Evolutionary conservation across 2,888 invertebrate species (phyloP).

Genomic region (Acanthacorydalis orientalis): DNA sequence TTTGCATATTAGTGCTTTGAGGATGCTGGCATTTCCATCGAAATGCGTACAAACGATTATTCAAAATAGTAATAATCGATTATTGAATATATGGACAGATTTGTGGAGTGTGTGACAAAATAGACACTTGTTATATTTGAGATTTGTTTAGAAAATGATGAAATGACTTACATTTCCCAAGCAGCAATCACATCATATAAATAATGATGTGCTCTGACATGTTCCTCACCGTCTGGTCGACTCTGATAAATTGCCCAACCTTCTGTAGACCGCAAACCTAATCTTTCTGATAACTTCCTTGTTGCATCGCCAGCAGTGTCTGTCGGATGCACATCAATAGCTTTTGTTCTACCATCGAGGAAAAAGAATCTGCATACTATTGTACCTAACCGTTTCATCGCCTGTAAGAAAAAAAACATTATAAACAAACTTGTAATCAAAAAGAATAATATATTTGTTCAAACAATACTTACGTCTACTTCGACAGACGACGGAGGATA

Average conservation of each 20-base stretch:
- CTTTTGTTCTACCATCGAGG: constrained; percentile 86
- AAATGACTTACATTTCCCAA: constrained; percentile 66
- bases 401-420: constrained; percentile 30
- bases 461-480: constrained; percentile 54
- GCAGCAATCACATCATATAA: constrained; percentile 86
- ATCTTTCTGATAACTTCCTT: constrained; percentile 72
- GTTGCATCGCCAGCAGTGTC: constrained; percentile 88
- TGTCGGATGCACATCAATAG: constrained; percentile 87
- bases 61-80: too few species aligned
- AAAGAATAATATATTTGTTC: neutral
- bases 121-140: neutral
- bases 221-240: constrained; percentile 72
- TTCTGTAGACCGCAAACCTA: constrained; percentile 65
- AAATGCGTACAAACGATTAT: too few species aligned
- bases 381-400: constrained; percentile 78
- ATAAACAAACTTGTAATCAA: neutral
- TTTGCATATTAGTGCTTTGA: too few species aligned
- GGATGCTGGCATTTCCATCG: too few species aligned
- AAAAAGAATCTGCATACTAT: constrained; percentile 90
- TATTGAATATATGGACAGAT: too few species aligned
- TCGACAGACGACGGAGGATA: constrained; percentile 84
- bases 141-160: too few species aligned
- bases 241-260: constrained; percentile 94
- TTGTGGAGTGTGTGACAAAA: too few species aligned
- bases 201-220: constrained; percentile 80